Evolutionary conservation across 2,888 invertebrate species (phyloP).

Genomic region (Brenthis ino): DNA sequence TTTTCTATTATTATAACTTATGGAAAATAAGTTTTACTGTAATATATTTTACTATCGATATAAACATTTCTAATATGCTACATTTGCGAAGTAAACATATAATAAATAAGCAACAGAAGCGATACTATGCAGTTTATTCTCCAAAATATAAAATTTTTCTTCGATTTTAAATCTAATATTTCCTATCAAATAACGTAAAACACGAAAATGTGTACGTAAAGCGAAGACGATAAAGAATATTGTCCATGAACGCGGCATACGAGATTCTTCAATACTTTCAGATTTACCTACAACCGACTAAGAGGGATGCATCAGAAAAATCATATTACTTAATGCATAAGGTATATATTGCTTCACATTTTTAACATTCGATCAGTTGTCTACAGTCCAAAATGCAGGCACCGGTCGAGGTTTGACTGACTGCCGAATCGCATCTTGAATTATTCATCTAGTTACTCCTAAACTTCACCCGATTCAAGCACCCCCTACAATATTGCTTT

Average conservation of each 20-base stretch:
- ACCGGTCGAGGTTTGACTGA: constrained; percentile 69
- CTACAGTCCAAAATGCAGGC: constrained; percentile 65
- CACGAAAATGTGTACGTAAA: constrained; percentile 52
- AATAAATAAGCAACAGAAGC: constrained; percentile 9
- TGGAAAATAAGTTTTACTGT: too few relatives aligned
- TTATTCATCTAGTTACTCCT: constrained; percentile 72
- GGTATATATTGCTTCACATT: constrained; percentile 22
- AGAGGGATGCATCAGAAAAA: constrained; percentile 12
- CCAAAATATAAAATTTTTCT: constrained; percentile 23
- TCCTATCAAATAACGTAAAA: constrained; percentile 37
- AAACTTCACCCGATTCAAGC: constrained; percentile 62
- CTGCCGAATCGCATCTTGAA: constrained; percentile 76
- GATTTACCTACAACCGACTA: constrained; percentile 47
- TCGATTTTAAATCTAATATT: constrained; percentile 36
- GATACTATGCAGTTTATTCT: constrained; percentile 14
- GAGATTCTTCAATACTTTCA: constrained; percentile 65
- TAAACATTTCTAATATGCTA: constrained; percentile 27
- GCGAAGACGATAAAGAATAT: constrained; percentile 59
- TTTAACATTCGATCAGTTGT: constrained; percentile 45
- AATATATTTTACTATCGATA: too few relatives aligned
- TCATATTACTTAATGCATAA: constrained; percentile 23
- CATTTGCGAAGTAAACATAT: not conserved
- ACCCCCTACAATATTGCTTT: constrained; percentile 69
- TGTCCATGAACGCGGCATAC: constrained; percentile 62
- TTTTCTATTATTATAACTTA: too few relatives aligned